Conservation (phyloP, 2,113 vertebrate genomes). For the Urocolius indicus region DNA sequence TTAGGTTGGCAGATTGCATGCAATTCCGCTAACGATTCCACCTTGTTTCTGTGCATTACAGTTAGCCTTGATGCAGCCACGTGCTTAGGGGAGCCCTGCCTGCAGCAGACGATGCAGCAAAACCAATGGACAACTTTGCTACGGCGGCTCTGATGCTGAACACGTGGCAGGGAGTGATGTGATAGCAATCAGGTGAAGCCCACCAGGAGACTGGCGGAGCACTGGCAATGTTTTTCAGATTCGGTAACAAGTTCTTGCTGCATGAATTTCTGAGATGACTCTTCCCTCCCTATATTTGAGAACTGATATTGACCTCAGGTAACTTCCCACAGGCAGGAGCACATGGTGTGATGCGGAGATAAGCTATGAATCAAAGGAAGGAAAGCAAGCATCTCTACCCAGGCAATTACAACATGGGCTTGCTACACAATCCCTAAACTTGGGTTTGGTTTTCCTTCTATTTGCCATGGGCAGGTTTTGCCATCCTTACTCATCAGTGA, state of each 20-base stretch:
- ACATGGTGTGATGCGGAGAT: fast-evolving
- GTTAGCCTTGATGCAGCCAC: neutral
- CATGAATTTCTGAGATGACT: neutral
- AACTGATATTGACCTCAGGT: fast-evolving
- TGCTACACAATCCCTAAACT: neutral
- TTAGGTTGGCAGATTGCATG: neutral
- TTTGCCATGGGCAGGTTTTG: neutral
- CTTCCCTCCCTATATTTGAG: neutral
- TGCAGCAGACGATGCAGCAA: neutral
- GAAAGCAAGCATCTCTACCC: neutral
- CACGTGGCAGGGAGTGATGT: fast-evolving
- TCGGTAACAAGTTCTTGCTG: neutral
- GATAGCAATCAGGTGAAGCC: neutral
- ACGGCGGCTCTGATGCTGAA: fast-evolving
- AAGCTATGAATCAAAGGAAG: neutral
- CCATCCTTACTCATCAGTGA: neutral
- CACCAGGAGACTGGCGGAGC: neutral
- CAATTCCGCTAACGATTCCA: neutral
- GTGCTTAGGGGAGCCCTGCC: neutral
- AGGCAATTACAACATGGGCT: neutral
- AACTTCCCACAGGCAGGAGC: neutral
- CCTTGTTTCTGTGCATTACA: neutral
- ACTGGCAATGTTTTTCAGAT: neutral
- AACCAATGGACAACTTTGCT: neutral
- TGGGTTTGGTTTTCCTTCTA: neutral